Evolutionary conservation across 2,888 invertebrate genomes (phyloP).

Genomic region (Orthosia cruda): DNA sequence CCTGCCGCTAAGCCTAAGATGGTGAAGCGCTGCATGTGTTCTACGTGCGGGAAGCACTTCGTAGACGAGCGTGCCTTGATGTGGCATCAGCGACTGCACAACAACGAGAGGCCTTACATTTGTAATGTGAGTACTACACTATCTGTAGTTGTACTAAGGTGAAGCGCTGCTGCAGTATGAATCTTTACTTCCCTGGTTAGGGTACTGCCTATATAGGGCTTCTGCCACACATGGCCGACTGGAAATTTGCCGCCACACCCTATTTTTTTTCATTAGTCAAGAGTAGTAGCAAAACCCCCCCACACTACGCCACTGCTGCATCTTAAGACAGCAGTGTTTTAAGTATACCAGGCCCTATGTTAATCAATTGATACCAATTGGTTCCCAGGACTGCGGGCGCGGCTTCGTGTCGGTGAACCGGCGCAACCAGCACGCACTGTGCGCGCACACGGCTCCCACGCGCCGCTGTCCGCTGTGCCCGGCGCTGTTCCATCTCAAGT

Average conservation of each 20-base stretch:
- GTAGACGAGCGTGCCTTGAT: constrained; percentile 83
- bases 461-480: constrained; percentile 89
- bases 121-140: constrained; percentile 79
- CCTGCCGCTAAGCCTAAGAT: constrained; percentile 15
- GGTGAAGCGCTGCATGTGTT: constrained; percentile 74
- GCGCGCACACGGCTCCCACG: constrained; percentile 85
- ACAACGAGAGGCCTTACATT: constrained; percentile 82
- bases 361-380: too few species aligned
- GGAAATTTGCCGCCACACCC: too few species aligned
- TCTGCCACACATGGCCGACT: too few species aligned
- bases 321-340: too few species aligned
- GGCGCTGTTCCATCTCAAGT: constrained; percentile 87
- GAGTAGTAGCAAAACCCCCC: too few species aligned
- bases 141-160: too few species aligned
- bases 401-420: constrained; percentile 86
- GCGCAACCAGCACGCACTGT: constrained; percentile 86
- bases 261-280: too few species aligned
- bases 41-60: constrained; percentile 79
- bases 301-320: too few species aligned
- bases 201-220: too few species aligned
- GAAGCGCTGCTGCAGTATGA: too few species aligned
- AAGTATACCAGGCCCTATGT: too few species aligned
- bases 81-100: constrained; percentile 87
- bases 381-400: constrained; percentile 81
- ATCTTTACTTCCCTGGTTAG: too few species aligned